phyloP scores from a whole-genome alignment of 1,140 invertebrate genomes.

The Drosophila azteca region DNA sequence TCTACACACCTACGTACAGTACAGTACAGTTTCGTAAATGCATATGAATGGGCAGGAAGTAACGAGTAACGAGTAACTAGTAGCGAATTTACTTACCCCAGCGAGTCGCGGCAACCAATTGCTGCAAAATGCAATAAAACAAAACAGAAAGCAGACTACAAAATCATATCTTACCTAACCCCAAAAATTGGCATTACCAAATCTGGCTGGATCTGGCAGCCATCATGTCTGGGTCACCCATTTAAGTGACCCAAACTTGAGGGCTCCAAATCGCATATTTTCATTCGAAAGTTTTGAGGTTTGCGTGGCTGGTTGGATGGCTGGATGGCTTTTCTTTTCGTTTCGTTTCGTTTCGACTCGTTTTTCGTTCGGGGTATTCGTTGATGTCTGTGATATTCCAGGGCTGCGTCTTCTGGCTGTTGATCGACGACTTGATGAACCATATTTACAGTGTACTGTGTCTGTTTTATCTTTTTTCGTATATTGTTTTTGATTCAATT shows the following conservation, averaged over 20 bases:
- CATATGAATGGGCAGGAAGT: constrained; percentile 27
- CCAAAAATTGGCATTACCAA: constrained; percentile 17
- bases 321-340: constrained; percentile 11
- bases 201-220: constrained; percentile 27
- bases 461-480: constrained; percentile 41
- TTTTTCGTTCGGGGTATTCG: constrained; percentile 26
- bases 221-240: constrained; percentile 65
- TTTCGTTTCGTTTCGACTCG: not conserved
- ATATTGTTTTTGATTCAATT: constrained; percentile 68
- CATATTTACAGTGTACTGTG: constrained; percentile 73
- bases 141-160: constrained; percentile 53
- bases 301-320: constrained; percentile 4
- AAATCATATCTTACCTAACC: constrained; percentile 76
- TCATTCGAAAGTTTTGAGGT: constrained; percentile 8
- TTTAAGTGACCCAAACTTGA: constrained; percentile 65
- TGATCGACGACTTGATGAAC: constrained; percentile 59
- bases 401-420: constrained; percentile 53
- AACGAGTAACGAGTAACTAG: constrained; percentile 56
- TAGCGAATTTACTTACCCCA: constrained; percentile 68
- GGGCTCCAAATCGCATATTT: constrained; percentile 50
- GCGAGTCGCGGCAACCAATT: constrained; percentile 29
- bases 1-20: not conserved
- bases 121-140: constrained; percentile 69
- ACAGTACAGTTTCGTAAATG: constrained; percentile 5
- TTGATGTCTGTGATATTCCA: constrained; percentile 41